Evolutionary conservation across 2,888 invertebrate species (phyloP), one percentile per base, ranked within the genome.

Genomic region (Rhingia campestris): DNA sequence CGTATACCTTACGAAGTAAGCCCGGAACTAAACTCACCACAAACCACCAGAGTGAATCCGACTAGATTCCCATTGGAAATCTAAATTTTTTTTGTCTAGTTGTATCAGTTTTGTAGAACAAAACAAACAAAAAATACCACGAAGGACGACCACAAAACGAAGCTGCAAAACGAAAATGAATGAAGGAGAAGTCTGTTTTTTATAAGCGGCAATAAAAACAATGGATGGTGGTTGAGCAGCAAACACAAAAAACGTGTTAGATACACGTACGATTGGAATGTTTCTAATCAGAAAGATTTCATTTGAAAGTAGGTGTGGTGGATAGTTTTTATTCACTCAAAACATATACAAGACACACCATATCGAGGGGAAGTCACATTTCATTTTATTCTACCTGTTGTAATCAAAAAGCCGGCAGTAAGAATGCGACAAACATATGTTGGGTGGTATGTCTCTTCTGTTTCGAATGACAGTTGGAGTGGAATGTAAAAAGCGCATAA

Each of bases 11-110:
- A 58, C 53, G 47, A 69, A 79, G 79, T 79, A 64, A 63, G 79
- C 73, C 73, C 82, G 73, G 64, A 79, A 82, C 82, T 82, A 47
- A 82, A 82, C 6, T 82, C 82, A 82, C 82, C 82, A 82, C 82
- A 58, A 33, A 35, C 45, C 53, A 73, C 69, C 51, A 73, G 56
- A 73, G 58, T 64, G 53, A 79, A 64, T 69, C 58, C 49, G 49
- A 79, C 73, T 69, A 47, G 43, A 47, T 76, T 72, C 66, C 59
- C 37, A 39, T 59, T 47, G 74, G 32, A 58, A 58, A 37, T 37
- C 45, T 56, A 53, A 59, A 37, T 22, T 45, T 61, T 43, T 59
- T 51, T 47, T 43, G 49, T 49, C 7, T 14, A 41, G 5, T 39
- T 12, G 58, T 61, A 43, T 69, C 41, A 32, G 10, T 41, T 39